Base-by-base conservation (phyloP, 2,888 invertebrate genomes). In the Agrochola lota region DNA sequence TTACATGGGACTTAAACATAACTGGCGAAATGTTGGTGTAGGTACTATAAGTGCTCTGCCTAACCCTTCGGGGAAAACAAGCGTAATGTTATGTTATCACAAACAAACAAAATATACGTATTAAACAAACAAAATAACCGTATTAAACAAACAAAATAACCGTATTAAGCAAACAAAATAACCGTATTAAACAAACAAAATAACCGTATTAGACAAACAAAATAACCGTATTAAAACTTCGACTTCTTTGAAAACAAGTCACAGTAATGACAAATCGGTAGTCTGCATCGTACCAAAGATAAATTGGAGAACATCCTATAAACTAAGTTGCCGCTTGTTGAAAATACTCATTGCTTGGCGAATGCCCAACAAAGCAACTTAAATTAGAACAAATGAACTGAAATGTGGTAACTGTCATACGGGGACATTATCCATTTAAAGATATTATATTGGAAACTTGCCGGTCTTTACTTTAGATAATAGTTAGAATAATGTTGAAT, bases 341-440 rank as follows among this genome's bases (percentile, higher is more conserved):
- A 88, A 89, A 88, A 87, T 85, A 84, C 86, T 88, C 88, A 88
- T 88, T 91, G 83, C 78, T 91, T 92, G 91, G 92, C 91, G 52
- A 57, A 15, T 78, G 64, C 80, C 89, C 90, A 88, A 86, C 83
- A 77, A 80, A 76, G 71, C 80, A 86, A 86, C 88, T 88, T 88
- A 83, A 90, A 89, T 90, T 89, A 87, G 83, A 85, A 83, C 85
- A 87, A 89, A 89, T 89, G 84, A 87, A 90, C 89, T 84, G 78
- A 83, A 77, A 85, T 75, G 62, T 84, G 68, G 71, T 62, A 72
- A 72, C 77, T 68, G 66, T 77, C 70, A 79, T 74, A 72, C 4
- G 12, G 23, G 23, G 9, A 52, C 20, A 7, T 7, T 52, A 8
- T 20, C 7, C 15, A 52, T 52, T 52, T 52, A 8, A 20, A n/a